Conservation (phyloP, 2,113 vertebrate species). For the Cryptoleucopteryx plumbea region DNA sequence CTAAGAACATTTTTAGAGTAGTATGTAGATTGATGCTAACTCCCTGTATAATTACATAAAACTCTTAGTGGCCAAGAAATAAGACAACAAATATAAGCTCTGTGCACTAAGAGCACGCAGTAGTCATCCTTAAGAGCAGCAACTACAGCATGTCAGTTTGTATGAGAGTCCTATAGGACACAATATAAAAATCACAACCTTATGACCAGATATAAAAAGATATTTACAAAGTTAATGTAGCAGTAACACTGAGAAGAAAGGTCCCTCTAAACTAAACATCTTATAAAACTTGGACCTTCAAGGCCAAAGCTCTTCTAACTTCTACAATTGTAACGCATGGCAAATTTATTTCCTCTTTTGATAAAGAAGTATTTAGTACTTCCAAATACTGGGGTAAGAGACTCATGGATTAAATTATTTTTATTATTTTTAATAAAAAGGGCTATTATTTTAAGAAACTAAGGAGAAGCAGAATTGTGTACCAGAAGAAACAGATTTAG, state of each 20-base stretch:
- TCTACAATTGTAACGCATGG: background rate
- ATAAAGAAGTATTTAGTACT: background rate
- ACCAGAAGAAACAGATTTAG: background rate
- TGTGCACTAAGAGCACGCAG: background rate
- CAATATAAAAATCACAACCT: background rate
- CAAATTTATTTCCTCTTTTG: background rate
- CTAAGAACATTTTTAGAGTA: background rate
- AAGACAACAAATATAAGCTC: background rate
- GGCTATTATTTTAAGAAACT: background rate
- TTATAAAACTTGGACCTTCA: background rate
- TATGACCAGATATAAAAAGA: background rate
- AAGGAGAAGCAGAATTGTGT: background rate
- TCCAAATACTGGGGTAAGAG: background rate
- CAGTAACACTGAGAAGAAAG: background rate
- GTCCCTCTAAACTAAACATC: background rate
- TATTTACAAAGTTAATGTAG: background rate
- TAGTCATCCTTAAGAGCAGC: background rate
- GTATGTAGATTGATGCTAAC: background rate
- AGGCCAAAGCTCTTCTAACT: background rate
- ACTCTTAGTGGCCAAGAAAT: background rate
- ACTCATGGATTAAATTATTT: background rate
- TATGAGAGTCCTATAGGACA: background rate
- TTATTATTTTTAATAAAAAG: background rate
- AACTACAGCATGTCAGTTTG: background rate
- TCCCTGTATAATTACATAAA: background rate